Base-by-base conservation (phyloP, 2,113 vertebrate genomes). In the Psilopsiagon aurifrons region DNA sequence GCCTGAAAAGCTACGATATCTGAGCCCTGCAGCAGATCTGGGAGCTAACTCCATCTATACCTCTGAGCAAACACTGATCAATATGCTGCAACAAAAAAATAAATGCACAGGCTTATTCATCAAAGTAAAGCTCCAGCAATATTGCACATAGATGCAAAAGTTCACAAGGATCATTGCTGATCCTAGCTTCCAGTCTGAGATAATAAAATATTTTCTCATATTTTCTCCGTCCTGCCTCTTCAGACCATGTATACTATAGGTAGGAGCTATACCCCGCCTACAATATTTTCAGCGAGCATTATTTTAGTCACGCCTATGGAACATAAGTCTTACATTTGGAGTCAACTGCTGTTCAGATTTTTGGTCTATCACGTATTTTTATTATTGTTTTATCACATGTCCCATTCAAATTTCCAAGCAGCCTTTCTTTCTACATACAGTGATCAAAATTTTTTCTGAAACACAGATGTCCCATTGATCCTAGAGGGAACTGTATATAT, bases 261-360 rank as follows among this genome's bases (percentile, higher is more conserved):
- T 43, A 31, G 13, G 25, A 83, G n/a, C 18, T 23, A 63, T 19
- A 11, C 4, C 1, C 19, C 4, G 41, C 10, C 52, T 49, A 23
- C 4, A n/a, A 7, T 6, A n/a, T 54, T 39, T 76, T 63, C 33
- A 67, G 14, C 11, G 6, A 37, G 2, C 11, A 44, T 67, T 70
- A 81, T 39, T 67, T 71, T 43, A 79, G 52, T 4, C 16, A 12
- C 7, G 71, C 2, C 20, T 55, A 35, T 13, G 25, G 43, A 74
- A 79, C 7, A 37, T 6, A 27, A 35, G 41, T 54, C 37, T 80
- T 52, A 28, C 2, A 49, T 43, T 59, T 51, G 11, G 11, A 75
- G 18, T 28, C 41, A 91, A 28, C 7, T 35, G 11, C 31, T 67
- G 5, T 41, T 68, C 2, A 0, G 0, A 9, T 13, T 80, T 92